Conservation (phyloP, 2,797 vertebrate species). For the Propithecus perrieri region DNA sequence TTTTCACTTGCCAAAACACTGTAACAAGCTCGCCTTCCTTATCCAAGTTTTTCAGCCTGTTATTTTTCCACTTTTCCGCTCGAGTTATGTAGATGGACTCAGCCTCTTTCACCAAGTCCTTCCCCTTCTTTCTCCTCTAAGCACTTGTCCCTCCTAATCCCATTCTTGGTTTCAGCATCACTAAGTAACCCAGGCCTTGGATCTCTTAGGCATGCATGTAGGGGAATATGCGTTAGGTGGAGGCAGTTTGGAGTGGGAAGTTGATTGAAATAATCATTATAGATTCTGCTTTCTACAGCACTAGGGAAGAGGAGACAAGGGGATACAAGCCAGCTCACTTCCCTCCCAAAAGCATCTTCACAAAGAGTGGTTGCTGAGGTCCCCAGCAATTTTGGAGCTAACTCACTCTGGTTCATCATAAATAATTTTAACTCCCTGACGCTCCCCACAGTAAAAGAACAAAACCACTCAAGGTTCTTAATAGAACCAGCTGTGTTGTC, state of each 20-base stretch:
- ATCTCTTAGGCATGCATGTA: too few species aligned
- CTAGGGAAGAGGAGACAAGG: not conserved
- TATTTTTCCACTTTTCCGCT: not conserved
- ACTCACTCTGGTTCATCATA: not conserved
- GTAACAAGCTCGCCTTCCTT: not conserved
- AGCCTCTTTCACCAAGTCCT: not conserved
- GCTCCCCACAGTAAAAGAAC: fast-evolving
- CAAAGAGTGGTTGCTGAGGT: fast-evolving
- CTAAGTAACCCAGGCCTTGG: not conserved
- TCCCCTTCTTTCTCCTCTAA: not conserved
- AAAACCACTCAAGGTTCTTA: not conserved
- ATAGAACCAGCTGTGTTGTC: too few species aligned
- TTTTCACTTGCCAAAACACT: not conserved
- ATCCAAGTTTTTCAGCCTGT: not conserved
- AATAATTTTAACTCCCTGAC: not conserved
- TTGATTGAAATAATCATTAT: not conserved
- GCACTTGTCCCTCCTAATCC: too few species aligned
- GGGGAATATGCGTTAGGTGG: fast-evolving
- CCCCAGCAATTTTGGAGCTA: too few species aligned
- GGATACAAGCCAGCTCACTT: too few species aligned
- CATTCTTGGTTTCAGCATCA: not conserved
- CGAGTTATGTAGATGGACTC: fast-evolving
- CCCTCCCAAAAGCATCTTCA: fast-evolving
- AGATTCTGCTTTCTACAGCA: not conserved
- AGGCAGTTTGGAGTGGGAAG: fast-evolving